Evolutionary conservation across 2,113 vertebrate species (phyloP).

Genomic region (Anhinga anhinga): DNA sequence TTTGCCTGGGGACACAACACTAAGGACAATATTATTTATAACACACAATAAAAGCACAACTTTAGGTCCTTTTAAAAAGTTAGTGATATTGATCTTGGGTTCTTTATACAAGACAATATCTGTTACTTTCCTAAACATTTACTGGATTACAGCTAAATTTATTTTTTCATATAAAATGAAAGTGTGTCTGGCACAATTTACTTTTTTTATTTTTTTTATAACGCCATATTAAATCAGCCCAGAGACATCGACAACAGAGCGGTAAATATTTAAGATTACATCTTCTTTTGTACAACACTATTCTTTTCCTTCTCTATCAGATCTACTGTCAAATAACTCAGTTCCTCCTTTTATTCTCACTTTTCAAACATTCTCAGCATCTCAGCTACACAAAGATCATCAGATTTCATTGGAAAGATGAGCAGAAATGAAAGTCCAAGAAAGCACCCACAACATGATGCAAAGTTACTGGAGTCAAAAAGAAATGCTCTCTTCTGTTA

Average conservation of each 20-base stretch:
- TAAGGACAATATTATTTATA: slow-evolving; percentile 40
- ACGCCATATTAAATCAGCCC: slow-evolving; percentile 52
- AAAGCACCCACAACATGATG: background rate
- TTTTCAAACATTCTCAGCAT: background rate
- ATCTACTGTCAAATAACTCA: slow-evolving; percentile 30
- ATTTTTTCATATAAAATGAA: slow-evolving; percentile 59
- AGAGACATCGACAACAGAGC: slow-evolving; percentile 29
- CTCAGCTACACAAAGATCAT: background rate
- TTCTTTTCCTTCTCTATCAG: slow-evolving; percentile 54
- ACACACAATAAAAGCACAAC: slow-evolving; percentile 20
- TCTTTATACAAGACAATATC: slow-evolving; percentile 38
- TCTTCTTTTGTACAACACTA: slow-evolving; percentile 51
- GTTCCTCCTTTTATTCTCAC: slow-evolving; percentile 20
- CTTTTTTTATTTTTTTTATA: background rate
- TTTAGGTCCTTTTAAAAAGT: slow-evolving; percentile 41
- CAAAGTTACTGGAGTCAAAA: background rate
- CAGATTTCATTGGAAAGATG: background rate
- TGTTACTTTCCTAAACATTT: slow-evolving; percentile 32
- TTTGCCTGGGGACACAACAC: background rate
- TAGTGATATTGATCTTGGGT: slow-evolving; percentile 46
- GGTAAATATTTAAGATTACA: slow-evolving; percentile 71
- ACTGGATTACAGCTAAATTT: slow-evolving; percentile 41
- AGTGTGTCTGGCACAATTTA: slow-evolving; percentile 22
- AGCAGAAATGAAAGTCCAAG: background rate
- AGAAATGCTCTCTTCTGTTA: background rate